Conservation (phyloP, 2,797 vertebrate genomes). For the Tapera naevia region DNA sequence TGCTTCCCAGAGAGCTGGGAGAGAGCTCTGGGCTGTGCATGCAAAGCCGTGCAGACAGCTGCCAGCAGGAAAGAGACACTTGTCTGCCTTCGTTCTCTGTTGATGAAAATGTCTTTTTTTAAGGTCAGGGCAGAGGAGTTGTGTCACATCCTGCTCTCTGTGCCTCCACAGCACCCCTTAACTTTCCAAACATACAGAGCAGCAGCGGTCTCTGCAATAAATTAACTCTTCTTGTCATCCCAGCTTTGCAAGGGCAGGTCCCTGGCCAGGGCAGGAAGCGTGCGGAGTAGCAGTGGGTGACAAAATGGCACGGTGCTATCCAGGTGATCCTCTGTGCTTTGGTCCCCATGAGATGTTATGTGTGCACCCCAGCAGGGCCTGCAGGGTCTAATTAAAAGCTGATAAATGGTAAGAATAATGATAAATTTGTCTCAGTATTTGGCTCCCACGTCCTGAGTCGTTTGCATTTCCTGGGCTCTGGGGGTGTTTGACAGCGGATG, state of each 20-base stretch:
- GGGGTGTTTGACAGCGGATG: background rate
- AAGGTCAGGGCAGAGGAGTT: background rate
- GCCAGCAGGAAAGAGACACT: background rate
- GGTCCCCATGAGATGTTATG: background rate
- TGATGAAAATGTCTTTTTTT: background rate
- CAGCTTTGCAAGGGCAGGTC: background rate
- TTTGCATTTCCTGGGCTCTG: background rate
- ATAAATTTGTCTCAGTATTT: background rate
- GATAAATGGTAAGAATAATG: background rate
- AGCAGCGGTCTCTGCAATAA: background rate
- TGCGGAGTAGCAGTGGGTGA: accelerated
- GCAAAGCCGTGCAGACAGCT: accelerated
- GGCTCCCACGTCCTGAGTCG: background rate
- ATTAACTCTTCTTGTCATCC: accelerated
- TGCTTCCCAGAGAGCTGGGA: background rate
- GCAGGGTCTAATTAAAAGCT: background rate
- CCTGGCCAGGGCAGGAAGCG: accelerated
- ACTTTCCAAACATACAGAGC: background rate
- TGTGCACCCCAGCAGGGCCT: background rate
- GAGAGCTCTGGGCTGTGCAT: accelerated
- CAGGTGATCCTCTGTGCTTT: accelerated
- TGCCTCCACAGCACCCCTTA: background rate
- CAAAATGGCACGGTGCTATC: accelerated
- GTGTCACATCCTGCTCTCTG: constrained; percentile 5
- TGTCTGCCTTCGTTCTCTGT: background rate